These are phyloP conservation scores for Anoplius nigerrimus DNA, from an alignment of 2,888 invertebrate species.

Conservation along the genomic window DNA sequence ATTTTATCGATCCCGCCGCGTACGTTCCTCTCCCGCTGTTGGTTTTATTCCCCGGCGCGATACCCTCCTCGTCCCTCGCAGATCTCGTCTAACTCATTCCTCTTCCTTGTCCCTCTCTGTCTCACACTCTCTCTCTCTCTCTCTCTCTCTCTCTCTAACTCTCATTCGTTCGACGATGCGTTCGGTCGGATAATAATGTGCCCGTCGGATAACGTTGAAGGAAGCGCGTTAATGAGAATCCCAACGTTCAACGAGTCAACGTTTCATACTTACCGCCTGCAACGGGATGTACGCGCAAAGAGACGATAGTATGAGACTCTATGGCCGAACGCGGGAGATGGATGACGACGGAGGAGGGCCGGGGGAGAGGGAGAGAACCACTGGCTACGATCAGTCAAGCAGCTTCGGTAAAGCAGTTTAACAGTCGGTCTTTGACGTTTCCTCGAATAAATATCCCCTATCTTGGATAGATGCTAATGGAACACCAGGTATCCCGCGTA, in stretches of 20 bases:
- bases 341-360: too few species aligned
- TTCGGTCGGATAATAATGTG: too few species aligned
- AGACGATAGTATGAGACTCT: background rate
- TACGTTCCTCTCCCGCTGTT: too few species aligned
- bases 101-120: too few species aligned
- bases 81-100: too few species aligned
- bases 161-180: conserved; percentile 2
- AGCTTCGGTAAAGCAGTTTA: background rate
- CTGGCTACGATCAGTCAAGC: conserved; percentile 4
- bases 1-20: too few species aligned
- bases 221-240: too few species aligned
- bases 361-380: background rate
- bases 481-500: conserved; percentile 55
- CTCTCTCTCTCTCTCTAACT: too few species aligned
- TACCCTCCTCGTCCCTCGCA: too few species aligned
- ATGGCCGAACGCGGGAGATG: background rate
- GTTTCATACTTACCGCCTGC: conserved; percentile 28
- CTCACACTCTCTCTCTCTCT: background rate
- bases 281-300: conserved; percentile 12
- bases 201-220: too few species aligned
- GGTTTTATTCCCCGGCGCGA: too few species aligned
- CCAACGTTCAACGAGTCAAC: too few species aligned
- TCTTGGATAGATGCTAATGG: conserved; percentile 53
- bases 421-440: conserved; percentile 32
- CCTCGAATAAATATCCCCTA: conserved; percentile 49